These are phyloP conservation scores for Thaleichthys pacificus DNA, from an alignment of 2,797 vertebrate genomes.

Conservation along the genomic window DNA sequence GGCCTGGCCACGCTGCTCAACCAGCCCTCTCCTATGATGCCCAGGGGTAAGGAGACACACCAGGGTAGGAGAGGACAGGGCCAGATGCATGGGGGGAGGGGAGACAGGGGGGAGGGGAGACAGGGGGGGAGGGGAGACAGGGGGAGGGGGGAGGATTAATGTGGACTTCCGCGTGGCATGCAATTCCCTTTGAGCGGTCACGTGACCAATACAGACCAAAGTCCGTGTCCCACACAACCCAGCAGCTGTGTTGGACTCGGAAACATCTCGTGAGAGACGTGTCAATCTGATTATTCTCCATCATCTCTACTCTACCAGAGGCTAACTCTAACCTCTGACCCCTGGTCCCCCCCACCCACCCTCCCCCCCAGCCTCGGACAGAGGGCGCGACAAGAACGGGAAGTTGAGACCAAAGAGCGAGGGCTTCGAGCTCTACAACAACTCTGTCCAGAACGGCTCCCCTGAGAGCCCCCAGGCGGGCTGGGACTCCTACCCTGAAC, in stretches of 20 bases:
- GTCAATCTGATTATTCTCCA: too few species aligned
- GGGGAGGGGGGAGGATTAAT: neutral
- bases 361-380: conserved; percentile 80
- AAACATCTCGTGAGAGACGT: too few species aligned
- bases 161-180: too few species aligned
- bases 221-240: neutral
- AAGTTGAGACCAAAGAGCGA: conserved; percentile 97
- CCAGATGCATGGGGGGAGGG: too few species aligned
- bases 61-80: too few species aligned
- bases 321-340: neutral
- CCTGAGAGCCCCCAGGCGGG: conserved; percentile 90
- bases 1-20: conserved; percentile 95
- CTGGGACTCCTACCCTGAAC: conserved; percentile 91
- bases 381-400: conserved; percentile 84
- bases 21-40: conserved; percentile 97
- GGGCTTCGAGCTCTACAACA: conserved; percentile 96
- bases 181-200: too few species aligned
- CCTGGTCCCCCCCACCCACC: neutral
- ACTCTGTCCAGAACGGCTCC: conserved; percentile 89
- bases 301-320: neutral
- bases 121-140: too few species aligned
- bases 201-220: too few species aligned
- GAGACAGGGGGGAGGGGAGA: too few species aligned
- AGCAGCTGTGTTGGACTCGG: too few species aligned
- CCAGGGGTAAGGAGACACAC: conserved; percentile 78